Evolutionary conservation across 2,888 invertebrate species (phyloP).

Genomic region (Callyntrura guangdongensis): DNA sequence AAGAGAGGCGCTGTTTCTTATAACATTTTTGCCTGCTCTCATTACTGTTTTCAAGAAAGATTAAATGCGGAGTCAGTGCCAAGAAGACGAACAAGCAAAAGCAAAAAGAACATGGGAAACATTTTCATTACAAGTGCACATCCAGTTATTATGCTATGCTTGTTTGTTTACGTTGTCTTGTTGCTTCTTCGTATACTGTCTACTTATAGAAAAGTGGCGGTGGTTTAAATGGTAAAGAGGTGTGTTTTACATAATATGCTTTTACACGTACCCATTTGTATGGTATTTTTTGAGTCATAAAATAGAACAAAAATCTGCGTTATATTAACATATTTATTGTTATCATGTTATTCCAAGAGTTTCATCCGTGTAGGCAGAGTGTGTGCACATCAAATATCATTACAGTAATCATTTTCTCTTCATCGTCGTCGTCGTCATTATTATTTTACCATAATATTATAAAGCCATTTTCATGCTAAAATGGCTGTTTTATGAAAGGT

Average conservation of each 20-base stretch:
- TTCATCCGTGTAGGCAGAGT: not conserved
- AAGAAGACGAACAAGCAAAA: conserved; percentile 3
- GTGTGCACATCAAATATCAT: not conserved
- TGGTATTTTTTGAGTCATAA: not conserved
- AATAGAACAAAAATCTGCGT: not conserved
- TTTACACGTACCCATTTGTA: not conserved
- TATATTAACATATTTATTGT: no score
- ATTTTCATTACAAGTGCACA: conserved; percentile 20
- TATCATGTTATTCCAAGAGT: not conserved
- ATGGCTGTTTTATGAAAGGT: not conserved
- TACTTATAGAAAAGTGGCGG: not conserved
- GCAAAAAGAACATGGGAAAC: conserved; percentile 44
- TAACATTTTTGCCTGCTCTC: conserved; percentile 26
- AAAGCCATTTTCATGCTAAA: not conserved
- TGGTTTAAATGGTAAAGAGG: not conserved
- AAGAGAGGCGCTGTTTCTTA: conserved; percentile 5
- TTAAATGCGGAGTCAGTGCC: not conserved
- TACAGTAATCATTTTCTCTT: conserved; percentile 31
- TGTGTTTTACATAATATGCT: conserved; percentile 12
- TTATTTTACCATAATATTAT: conserved; percentile 19
- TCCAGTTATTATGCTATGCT: conserved; percentile 16
- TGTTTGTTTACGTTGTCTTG: conserved; percentile 21
- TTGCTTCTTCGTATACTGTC: not conserved
- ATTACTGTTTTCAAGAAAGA: conserved; percentile 24
- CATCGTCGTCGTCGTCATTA: not conserved